phyloP scores from a whole-genome alignment of 2,888 invertebrate genomes.

The Ophraella communa region DNA sequence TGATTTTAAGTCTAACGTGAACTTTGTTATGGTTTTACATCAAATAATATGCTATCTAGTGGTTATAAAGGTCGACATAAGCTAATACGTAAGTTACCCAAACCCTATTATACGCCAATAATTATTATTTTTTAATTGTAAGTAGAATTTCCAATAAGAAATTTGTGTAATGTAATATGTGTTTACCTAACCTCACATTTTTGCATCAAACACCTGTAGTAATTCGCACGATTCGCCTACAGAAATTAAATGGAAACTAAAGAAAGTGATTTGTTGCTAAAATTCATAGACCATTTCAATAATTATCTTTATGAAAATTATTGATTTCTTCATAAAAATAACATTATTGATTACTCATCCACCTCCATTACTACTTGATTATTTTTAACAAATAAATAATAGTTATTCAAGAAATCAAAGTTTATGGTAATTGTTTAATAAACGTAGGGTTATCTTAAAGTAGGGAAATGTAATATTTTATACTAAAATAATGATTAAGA shows the following conservation, averaged over 20 bases:
- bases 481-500: not conserved
- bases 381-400: not conserved
- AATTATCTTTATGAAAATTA: not conserved
- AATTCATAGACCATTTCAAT: not conserved
- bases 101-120: not conserved
- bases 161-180: not conserved
- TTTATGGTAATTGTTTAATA: not conserved
- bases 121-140: not conserved
- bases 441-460: not conserved
- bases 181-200: conserved; percentile 46
- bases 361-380: not conserved
- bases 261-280: not conserved
- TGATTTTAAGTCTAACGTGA: conserved; percentile 51
- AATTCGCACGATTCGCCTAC: not conserved
- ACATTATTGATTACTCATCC: not conserved
- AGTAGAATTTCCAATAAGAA: not conserved
- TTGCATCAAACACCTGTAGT: conserved; percentile 45
- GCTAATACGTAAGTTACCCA: conserved; percentile 25
- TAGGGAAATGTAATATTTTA: not conserved
- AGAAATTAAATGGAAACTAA: not conserved
- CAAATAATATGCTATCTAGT: conserved; percentile 4
- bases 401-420: not conserved
- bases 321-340: not conserved
- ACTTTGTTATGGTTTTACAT: conserved; percentile 8
- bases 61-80: not conserved